A percentile compares a stretch with the other conserved stretches of the same genome.
Evolutionary conservation across 2,888 invertebrate species (phyloP).

Genomic region (Macrosiphum euphorbiae): DNA sequence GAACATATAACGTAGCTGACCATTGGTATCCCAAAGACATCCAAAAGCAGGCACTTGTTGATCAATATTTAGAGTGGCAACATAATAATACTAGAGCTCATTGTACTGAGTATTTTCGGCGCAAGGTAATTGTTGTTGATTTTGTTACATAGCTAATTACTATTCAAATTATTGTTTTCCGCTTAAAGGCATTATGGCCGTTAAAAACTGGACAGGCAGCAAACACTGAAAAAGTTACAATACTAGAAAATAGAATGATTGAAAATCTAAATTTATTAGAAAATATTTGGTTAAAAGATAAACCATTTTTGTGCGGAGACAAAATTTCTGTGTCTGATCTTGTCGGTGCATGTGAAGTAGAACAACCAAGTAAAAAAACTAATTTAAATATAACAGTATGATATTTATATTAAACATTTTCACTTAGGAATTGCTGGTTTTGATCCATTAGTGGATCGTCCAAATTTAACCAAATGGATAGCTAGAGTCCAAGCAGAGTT

Average conservation of each 20-base stretch:
- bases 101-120: slow-evolving; percentile 71
- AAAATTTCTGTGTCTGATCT: slow-evolving; percentile 71
- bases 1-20: slow-evolving; percentile 70
- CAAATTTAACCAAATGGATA: slow-evolving; percentile 70
- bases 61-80: slow-evolving; percentile 74
- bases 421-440: slow-evolving; percentile 69
- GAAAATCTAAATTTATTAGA: slow-evolving; percentile 69
- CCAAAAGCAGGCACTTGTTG: slow-evolving; percentile 71
- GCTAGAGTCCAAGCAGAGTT: slow-evolving; percentile 69
- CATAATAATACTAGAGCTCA: slow-evolving; percentile 71
- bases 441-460: slow-evolving; percentile 69
- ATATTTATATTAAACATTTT: neutral
- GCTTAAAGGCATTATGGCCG: slow-evolving; percentile 6
- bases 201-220: slow-evolving; percentile 68
- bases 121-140: slow-evolving; percentile 69
- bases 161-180: neutral
- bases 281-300: slow-evolving; percentile 69
- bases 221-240: slow-evolving; percentile 68
- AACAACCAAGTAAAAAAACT: slow-evolving; percentile 70
- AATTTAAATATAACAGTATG: neutral
- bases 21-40: slow-evolving; percentile 74
- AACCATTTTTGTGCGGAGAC: slow-evolving; percentile 69
- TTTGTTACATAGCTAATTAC: neutral
- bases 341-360: slow-evolving; percentile 71
- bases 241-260: slow-evolving; percentile 68